phyloP scores from a whole-genome alignment of 2,113 vertebrate species.

The Ptilonorhynchus violaceus region DNA sequence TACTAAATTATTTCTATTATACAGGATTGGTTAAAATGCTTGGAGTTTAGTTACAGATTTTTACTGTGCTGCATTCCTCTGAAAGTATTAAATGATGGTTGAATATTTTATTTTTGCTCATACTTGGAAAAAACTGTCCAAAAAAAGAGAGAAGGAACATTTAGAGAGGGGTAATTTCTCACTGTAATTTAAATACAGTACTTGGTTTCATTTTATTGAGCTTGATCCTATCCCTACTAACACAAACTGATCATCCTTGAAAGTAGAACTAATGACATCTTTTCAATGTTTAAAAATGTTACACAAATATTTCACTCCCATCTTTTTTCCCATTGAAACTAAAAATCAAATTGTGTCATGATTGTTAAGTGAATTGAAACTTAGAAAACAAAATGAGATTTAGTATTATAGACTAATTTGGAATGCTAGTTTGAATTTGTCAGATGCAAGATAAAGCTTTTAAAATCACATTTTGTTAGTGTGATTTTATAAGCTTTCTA shows the following conservation, averaged over 20 bases:
- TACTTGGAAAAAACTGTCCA: neutral
- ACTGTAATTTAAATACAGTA: neutral
- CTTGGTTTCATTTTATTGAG: conserved; percentile 4
- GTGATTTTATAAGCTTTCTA: neutral
- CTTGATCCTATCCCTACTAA: neutral
- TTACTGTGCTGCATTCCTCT: neutral
- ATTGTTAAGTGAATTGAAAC: neutral
- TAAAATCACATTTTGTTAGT: neutral
- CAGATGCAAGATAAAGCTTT: neutral
- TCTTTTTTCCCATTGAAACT: neutral
- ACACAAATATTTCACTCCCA: neutral
- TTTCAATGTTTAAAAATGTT: neutral
- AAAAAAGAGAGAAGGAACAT: neutral
- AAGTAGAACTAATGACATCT: neutral
- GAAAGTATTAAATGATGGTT: neutral
- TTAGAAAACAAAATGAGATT: neutral
- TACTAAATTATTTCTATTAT: neutral
- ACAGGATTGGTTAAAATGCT: neutral
- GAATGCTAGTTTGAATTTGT: neutral
- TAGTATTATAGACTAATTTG: neutral
- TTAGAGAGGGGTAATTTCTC: neutral
- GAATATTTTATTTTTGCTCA: neutral
- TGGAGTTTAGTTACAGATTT: neutral
- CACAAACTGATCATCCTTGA: conserved; percentile 16
- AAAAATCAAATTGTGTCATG: neutral